Evolutionary conservation across 1,140 invertebrate genomes (phyloP).

Genomic region (Heterodera carotae): DNA sequence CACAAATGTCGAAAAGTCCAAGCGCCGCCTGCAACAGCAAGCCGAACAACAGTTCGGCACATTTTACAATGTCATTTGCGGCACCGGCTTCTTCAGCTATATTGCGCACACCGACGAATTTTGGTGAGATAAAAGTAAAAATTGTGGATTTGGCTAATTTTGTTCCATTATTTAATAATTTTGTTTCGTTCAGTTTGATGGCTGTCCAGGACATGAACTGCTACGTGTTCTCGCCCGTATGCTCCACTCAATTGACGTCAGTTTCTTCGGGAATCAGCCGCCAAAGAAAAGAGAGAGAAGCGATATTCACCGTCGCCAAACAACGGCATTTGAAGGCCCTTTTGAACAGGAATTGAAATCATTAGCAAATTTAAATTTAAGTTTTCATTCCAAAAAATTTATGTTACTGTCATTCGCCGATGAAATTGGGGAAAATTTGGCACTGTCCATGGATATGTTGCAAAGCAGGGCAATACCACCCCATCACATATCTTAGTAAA

Average conservation of each 20-base stretch:
- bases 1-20: constrained; percentile 44
- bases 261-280: constrained; percentile 30
- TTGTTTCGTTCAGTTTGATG: constrained; percentile 34
- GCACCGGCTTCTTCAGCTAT: constrained; percentile 55
- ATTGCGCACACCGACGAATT: constrained; percentile 57
- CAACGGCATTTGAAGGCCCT: not conserved
- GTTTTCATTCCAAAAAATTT: not conserved
- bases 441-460: too few species aligned
- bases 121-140: constrained; percentile 22
- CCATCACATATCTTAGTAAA: too few species aligned
- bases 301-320: not conserved
- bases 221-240: constrained; percentile 53
- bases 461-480: too few species aligned
- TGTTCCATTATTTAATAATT: not conserved
- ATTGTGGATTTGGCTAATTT: not conserved
- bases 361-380: too few species aligned
- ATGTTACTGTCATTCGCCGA: too few species aligned
- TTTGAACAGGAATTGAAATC: constrained; percentile 7
- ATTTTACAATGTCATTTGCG: constrained; percentile 56
- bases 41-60: constrained; percentile 47
- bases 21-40: constrained; percentile 42
- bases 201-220: constrained; percentile 41
- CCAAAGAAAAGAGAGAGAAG: not conserved
- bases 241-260: constrained; percentile 14
- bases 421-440: too few species aligned